Percentiles rank a stretch among this genome's conserved stretches.
These are phyloP conservation scores for Lydus trimaculatus DNA, from an alignment of 2,888 invertebrate species.

Conservation along the genomic window DNA sequence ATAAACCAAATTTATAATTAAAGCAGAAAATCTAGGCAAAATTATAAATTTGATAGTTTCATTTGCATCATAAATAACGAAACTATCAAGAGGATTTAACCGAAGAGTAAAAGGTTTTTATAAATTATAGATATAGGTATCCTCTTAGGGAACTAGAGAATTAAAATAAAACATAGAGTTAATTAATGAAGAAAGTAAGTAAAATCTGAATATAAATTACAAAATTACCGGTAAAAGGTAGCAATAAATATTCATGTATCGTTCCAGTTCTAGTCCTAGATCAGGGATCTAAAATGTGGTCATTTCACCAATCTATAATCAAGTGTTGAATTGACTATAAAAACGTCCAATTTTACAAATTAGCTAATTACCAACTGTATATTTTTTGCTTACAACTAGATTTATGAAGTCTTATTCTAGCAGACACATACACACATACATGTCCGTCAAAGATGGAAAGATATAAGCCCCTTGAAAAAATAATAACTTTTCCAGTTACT, in stretches of 20 bases:
- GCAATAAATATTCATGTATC: slow-evolving; percentile 34
- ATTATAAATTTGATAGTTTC: not conserved
- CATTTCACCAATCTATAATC: not conserved
- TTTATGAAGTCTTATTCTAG: slow-evolving; percentile 31
- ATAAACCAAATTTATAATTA: not conserved
- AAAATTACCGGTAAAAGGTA: slow-evolving; percentile 27
- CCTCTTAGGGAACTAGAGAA: slow-evolving; percentile 19
- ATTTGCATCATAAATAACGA: not conserved
- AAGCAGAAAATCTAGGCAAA: not conserved
- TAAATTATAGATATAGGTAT: slow-evolving; percentile 18
- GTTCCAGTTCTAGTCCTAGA: slow-evolving; percentile 19
- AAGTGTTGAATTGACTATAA: not conserved
- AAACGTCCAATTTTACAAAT: not conserved
- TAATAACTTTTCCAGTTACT: slow-evolving; percentile 52
- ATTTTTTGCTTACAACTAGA: not conserved
- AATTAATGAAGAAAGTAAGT: slow-evolving; percentile 32
- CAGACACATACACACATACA: slow-evolving; percentile 15
- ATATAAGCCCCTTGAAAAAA: slow-evolving; percentile 47
- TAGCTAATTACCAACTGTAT: not conserved
- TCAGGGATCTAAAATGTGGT: not conserved
- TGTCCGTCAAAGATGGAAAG: slow-evolving; percentile 32
- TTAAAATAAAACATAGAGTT: slow-evolving; percentile 30
- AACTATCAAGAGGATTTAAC: not conserved
- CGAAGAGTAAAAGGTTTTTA: slow-evolving; percentile 19
- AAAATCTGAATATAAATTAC: slow-evolving; percentile 33